Conservation (phyloP, 2,888 invertebrate genomes). For the Prosopocoilus inquinatus region DNA sequence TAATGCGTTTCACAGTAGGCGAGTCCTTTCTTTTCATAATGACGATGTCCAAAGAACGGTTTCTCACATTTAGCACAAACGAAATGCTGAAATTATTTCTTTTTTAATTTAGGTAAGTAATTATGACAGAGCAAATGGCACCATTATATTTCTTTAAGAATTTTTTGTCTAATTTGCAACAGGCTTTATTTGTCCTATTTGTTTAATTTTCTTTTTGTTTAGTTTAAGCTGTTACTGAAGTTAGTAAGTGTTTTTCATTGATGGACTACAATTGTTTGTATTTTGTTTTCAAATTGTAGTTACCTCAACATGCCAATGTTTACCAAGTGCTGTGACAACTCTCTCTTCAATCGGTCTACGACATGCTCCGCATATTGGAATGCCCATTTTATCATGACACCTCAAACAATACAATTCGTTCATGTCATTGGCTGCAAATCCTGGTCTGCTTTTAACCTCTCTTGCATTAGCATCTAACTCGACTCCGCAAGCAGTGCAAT, state of each 20-base stretch:
- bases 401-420: conserved; percentile 96
- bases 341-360: conserved; percentile 98
- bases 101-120: not conserved
- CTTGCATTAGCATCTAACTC: conserved; percentile 95
- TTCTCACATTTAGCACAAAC: conserved; percentile 99
- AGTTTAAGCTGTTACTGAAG: too few relatives aligned
- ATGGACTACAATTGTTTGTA: too few relatives aligned
- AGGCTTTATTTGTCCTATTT: too few relatives aligned
- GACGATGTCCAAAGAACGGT: conserved; percentile 97
- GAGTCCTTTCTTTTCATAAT: conserved; percentile 97
- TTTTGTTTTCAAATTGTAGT: conserved; percentile 7
- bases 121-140: too few relatives aligned
- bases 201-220: too few relatives aligned
- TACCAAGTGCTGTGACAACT: conserved; percentile 96
- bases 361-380: conserved; percentile 99
- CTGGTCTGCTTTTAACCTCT: conserved; percentile 89
- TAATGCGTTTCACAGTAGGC: conserved; percentile 99
- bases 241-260: too few relatives aligned
- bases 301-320: conserved; percentile 98
- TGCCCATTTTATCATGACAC: conserved; percentile 99
- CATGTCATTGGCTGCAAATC: conserved; percentile 87
- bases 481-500: conserved; percentile 87
- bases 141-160: too few relatives aligned
- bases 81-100: conserved; percentile 71
- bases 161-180: too few relatives aligned